Conservation (phyloP, 2,888 invertebrate species). For the Nymphalis urticae region DNA sequence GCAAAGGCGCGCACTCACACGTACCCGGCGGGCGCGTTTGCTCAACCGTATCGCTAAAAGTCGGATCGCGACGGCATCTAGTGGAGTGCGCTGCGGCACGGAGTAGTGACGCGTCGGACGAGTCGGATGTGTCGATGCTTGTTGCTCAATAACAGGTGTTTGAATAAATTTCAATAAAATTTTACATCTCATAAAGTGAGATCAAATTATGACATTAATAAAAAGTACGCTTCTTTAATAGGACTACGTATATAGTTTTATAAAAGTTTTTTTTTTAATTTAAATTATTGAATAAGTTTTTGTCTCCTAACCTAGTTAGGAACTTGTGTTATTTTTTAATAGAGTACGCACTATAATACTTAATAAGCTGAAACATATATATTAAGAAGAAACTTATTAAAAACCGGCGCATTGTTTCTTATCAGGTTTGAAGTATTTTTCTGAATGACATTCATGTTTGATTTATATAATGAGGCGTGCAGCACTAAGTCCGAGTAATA, state of each 20-base stretch:
- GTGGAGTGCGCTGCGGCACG: constrained; percentile 30
- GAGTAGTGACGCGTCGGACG: constrained; percentile 28
- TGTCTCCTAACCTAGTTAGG: too few species aligned
- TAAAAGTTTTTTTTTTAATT: background rate
- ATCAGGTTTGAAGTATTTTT: too few species aligned
- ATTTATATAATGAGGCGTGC: background rate
- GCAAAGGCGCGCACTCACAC: constrained; percentile 23
- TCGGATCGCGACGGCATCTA: constrained; percentile 38
- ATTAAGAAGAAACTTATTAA: too few species aligned
- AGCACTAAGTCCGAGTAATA: constrained; percentile 1
- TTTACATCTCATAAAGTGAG: too few species aligned
- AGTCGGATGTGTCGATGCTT: background rate
- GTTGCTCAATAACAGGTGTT: too few species aligned
- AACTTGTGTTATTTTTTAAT: too few species aligned
- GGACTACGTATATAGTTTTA: background rate
- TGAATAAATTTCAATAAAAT: background rate
- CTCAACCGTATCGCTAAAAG: constrained; percentile 39
- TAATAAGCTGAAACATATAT: too few species aligned
- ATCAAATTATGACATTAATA: too few species aligned
- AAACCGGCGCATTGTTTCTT: too few species aligned
- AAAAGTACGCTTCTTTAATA: background rate
- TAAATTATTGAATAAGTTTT: too few species aligned
- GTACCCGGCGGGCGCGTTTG: constrained; percentile 30
- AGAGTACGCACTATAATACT: too few species aligned
- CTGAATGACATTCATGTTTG: too few species aligned